These are phyloP conservation scores for Mormyrus hasselquistii DNA, from an alignment of 2,797 vertebrate genomes.

Conservation along the genomic window DNA sequence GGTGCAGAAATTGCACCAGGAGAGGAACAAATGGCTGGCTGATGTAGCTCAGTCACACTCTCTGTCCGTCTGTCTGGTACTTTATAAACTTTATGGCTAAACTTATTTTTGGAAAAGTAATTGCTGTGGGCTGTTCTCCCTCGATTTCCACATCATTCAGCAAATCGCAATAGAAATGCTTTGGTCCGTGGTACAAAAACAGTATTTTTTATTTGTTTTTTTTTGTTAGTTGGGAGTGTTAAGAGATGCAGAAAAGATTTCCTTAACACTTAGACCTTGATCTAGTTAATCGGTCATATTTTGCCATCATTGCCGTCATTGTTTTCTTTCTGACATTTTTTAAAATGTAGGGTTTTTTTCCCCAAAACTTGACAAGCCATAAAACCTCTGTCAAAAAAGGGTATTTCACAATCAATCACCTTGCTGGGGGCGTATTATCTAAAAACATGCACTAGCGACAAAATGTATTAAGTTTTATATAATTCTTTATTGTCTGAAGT, in stretches of 20 bases:
- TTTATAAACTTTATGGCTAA: background rate
- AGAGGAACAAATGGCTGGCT: background rate
- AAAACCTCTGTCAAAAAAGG: background rate
- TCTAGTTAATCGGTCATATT: background rate
- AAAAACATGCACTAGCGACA: no score
- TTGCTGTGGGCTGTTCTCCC: background rate
- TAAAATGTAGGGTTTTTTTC: background rate
- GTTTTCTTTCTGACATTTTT: background rate
- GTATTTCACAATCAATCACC: background rate
- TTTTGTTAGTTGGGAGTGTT: background rate
- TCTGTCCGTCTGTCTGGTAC: background rate
- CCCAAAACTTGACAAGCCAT: background rate
- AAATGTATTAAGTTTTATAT: background rate
- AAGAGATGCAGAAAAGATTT: background rate
- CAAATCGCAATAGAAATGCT: background rate
- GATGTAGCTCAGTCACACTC: background rate
- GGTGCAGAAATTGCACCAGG: conserved; percentile 36
- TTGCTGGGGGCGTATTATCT: background rate
- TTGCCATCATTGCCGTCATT: background rate
- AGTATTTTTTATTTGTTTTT: background rate
- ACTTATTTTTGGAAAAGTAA: background rate
- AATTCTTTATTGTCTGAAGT: background rate
- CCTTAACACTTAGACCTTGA: background rate
- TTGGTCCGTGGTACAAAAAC: background rate
- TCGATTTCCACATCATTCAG: background rate